Evolutionary conservation across 2,888 invertebrate genomes (phyloP).

Genomic region (Melanostoma scalare): DNA sequence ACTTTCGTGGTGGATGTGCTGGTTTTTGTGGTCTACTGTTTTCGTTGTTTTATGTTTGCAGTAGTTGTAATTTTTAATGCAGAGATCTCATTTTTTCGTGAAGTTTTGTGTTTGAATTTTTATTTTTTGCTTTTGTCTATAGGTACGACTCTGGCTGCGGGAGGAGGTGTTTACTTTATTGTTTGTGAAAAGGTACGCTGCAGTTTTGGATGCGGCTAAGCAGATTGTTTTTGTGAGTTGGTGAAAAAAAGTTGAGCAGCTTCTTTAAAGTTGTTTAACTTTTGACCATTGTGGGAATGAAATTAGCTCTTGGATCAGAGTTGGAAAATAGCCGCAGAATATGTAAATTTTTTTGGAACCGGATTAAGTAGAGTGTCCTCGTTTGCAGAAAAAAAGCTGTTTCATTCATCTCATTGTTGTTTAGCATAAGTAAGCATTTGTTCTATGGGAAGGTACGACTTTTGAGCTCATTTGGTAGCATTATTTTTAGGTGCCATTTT

Average conservation of each 20-base stretch:
- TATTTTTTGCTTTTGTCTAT: conserved; percentile 42
- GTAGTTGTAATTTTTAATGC: conserved; percentile 69
- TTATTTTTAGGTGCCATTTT: too few species aligned
- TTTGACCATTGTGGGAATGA: conserved; percentile 46
- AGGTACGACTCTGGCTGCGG: too few species aligned
- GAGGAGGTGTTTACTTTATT: conserved; percentile 2
- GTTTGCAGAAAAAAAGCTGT: too few species aligned
- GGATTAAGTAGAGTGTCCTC: too few species aligned
- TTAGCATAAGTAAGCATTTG: too few species aligned
- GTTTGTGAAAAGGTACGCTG: conserved; percentile 22
- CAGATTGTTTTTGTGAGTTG: conserved; percentile 46
- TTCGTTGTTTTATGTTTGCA: conserved; percentile 37
- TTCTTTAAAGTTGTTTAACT: conserved; percentile 61
- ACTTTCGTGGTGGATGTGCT: conserved; percentile 24
- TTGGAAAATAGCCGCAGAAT: too few species aligned
- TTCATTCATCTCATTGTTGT: too few species aligned
- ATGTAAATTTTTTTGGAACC: not conserved
- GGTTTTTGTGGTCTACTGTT: conserved; percentile 32
- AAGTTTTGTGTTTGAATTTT: conserved; percentile 36
- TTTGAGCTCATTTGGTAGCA: too few species aligned
- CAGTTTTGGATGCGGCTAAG: conserved; percentile 54
- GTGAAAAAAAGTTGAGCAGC: conserved; percentile 47
- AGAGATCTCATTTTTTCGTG: conserved; percentile 19
- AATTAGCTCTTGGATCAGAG: conserved; percentile 43
- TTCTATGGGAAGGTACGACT: too few species aligned